A percentile compares a stretch with the other conserved stretches of the same genome.
Evolutionary conservation across 2,113 vertebrate genomes (phyloP).

Genomic region (Zonotrichia leucophrys): DNA sequence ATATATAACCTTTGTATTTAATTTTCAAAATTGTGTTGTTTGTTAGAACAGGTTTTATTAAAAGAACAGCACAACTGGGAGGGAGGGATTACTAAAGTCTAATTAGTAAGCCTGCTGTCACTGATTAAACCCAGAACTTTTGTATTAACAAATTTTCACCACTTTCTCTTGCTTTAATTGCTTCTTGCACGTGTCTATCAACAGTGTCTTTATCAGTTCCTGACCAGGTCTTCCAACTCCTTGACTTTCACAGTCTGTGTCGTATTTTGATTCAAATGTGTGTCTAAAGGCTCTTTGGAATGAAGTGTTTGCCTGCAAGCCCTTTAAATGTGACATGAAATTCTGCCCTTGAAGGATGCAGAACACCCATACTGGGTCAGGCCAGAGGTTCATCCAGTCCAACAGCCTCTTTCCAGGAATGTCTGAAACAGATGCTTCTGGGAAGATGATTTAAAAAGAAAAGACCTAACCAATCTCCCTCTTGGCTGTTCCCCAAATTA

Average conservation of each 20-base stretch:
- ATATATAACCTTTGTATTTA: not conserved
- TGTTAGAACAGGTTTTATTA: not conserved
- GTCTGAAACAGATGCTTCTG: not conserved
- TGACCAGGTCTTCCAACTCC: not conserved
- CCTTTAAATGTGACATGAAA: not conserved
- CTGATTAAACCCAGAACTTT: not conserved
- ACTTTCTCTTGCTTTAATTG: not conserved
- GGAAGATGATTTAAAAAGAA: not conserved
- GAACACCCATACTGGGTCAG: rapidly evolving
- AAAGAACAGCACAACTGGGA: not conserved
- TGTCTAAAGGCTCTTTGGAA: not conserved
- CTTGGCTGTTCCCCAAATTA: not conserved
- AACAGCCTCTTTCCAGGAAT: not conserved
- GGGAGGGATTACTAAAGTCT: not conserved
- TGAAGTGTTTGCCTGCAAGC: not conserved
- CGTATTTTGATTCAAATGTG: not conserved
- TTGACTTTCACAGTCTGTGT: not conserved
- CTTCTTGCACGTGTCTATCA: not conserved
- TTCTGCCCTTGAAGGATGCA: not conserved
- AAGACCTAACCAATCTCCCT: not conserved
- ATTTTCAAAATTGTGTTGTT: not conserved
- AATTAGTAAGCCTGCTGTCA: not conserved
- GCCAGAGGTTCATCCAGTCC: not conserved
- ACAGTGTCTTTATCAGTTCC: not conserved
- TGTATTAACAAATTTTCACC: not conserved